Evolutionary conservation across 2,888 invertebrate genomes (phyloP).

Genomic region (Electrophaes corylata): DNA sequence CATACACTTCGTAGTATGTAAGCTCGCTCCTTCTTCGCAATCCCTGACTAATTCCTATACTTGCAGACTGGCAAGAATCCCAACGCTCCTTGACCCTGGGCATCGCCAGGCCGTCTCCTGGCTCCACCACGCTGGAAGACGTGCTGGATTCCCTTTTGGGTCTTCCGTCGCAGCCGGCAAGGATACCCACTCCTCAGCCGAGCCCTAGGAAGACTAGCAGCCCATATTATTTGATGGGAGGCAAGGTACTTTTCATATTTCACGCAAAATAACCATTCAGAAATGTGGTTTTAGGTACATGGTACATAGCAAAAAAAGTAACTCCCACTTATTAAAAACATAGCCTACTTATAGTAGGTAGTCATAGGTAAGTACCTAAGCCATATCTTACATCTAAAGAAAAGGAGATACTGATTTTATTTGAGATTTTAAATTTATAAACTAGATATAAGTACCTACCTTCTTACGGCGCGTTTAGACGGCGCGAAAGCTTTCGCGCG

Average conservation of each 20-base stretch:
- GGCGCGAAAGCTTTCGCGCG: no score
- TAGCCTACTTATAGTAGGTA: no score
- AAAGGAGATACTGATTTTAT: no score
- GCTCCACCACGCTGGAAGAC: conserved; percentile 95
- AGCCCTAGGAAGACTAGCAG: conserved; percentile 78
- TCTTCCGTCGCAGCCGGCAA: conserved; percentile 88
- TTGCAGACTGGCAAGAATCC: conserved; percentile 81
- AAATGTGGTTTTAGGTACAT: no score
- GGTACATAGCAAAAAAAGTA: not conserved
- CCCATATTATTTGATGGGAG: conserved; percentile 77
- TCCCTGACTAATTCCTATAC: conserved; percentile 39
- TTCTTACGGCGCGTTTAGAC: no score
- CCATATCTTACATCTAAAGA: no score
- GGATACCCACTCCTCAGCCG: conserved; percentile 89
- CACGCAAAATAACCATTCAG: no score
- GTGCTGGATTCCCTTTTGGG: conserved; percentile 96
- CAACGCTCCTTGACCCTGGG: conserved; percentile 80
- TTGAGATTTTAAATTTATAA: no score
- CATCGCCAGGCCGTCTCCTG: conserved; percentile 88
- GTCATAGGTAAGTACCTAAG: no score
- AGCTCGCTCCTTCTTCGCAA: conserved; percentile 10
- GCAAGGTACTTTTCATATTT: conserved; percentile 63
- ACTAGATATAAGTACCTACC: no score
- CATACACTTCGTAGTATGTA: conserved; percentile 1
- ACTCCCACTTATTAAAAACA: no score